Evolutionary conservation across 2,797 vertebrate species (phyloP).

Genomic region (Brotula barbata): DNA sequence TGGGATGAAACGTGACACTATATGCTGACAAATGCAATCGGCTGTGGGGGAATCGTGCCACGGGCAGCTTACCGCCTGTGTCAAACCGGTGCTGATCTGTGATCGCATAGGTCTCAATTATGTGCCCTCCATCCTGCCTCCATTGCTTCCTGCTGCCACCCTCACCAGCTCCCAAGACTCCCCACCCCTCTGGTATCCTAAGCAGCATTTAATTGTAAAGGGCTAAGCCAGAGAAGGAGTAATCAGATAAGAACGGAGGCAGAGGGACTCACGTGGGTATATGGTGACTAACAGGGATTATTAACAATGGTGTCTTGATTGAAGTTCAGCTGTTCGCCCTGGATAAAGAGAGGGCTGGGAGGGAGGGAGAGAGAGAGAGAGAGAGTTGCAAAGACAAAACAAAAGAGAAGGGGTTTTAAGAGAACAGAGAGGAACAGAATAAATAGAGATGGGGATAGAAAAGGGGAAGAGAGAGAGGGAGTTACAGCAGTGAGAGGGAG

Average conservation of each 20-base stretch:
- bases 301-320: slow-evolving; percentile 70
- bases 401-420: slow-evolving; percentile 42
- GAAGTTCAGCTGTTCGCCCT: slow-evolving; percentile 73
- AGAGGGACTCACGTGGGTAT: slow-evolving; percentile 69
- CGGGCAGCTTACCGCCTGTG: slow-evolving; percentile 62
- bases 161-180: slow-evolving; percentile 32
- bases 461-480: slow-evolving; percentile 70
- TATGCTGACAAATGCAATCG: slow-evolving; percentile 67
- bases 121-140: slow-evolving; percentile 48
- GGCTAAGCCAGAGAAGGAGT: slow-evolving; percentile 76
- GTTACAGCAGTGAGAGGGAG: slow-evolving; percentile 71
- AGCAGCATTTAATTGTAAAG: slow-evolving; percentile 80
- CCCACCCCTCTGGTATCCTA: slow-evolving; percentile 65
- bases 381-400: slow-evolving; percentile 52
- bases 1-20: slow-evolving; percentile 57
- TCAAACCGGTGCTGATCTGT: slow-evolving; percentile 63
- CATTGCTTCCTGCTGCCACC: slow-evolving; percentile 52
- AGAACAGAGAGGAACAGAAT: slow-evolving; percentile 45
- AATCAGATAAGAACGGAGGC: slow-evolving; percentile 78
- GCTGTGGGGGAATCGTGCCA: slow-evolving; percentile 34
- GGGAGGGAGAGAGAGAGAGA: slow-evolving; percentile 34
- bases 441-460: slow-evolving; percentile 63
- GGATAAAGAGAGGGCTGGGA: slow-evolving; percentile 50
- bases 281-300: slow-evolving; percentile 74
- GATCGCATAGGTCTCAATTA: slow-evolving; percentile 69